phyloP scores from a whole-genome alignment of 1,140 invertebrate genomes.

The Drosophila pandora region DNA sequence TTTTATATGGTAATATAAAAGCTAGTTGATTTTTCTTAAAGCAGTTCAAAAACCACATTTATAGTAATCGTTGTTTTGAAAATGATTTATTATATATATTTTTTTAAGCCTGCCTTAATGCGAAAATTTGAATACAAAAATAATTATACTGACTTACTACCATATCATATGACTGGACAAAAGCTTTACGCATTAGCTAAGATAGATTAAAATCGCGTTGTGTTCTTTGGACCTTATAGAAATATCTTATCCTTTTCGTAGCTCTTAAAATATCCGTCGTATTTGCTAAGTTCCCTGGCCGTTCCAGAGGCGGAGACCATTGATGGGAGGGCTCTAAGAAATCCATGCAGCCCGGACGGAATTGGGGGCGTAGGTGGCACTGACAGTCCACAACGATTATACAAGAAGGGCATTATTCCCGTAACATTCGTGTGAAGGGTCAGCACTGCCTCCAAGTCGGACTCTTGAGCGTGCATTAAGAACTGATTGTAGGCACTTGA shows the following conservation, averaged over 20 bases:
- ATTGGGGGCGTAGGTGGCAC: conserved; percentile 79
- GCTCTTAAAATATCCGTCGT: conserved; percentile 68
- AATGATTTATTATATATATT: conserved; percentile 19
- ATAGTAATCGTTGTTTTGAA: conserved; percentile 31
- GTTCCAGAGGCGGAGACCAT: conserved; percentile 60
- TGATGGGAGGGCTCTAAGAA: conserved; percentile 77
- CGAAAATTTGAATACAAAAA: conserved; percentile 46
- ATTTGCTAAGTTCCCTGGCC: conserved; percentile 66
- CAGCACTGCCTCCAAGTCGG: conserved; percentile 74
- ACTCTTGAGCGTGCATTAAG: conserved; percentile 84
- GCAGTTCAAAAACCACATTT: conserved; percentile 43
- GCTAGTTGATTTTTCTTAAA: conserved; percentile 36
- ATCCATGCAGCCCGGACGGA: conserved; percentile 78
- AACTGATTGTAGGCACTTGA: conserved; percentile 86
- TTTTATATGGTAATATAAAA: conserved; percentile 27
- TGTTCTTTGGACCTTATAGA: conserved; percentile 43
- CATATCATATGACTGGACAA: conserved; percentile 31
- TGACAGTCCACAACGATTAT: conserved; percentile 73
- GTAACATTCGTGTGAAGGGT: conserved; percentile 81
- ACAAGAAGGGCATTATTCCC: conserved; percentile 80
- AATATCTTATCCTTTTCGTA: conserved; percentile 59
- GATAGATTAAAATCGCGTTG: conserved; percentile 35
- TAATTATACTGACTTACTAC: conserved; percentile 36
- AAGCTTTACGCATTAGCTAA: conserved; percentile 33
- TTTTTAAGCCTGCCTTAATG: conserved; percentile 33